Percentiles rank a stretch among this genome's conserved stretches.
Conservation (phyloP, 2,888 invertebrate genomes). For the Dusona sp. region DNA sequence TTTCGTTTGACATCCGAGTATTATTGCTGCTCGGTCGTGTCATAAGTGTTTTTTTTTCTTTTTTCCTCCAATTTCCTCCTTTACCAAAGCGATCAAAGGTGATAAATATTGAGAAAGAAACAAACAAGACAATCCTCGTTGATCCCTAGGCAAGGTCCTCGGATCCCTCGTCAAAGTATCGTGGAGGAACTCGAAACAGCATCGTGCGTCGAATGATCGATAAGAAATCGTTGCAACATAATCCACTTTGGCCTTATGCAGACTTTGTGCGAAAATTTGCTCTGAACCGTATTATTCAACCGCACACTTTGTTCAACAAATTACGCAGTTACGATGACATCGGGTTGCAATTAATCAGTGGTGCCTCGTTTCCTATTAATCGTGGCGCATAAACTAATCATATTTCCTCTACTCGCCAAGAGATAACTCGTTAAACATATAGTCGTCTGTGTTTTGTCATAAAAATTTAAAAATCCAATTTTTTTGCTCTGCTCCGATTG, state of each 20-base stretch:
- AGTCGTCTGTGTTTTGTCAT: background rate
- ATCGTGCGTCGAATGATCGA: constrained; percentile 53
- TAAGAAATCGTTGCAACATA: constrained; percentile 59
- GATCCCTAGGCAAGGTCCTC: constrained; percentile 21
- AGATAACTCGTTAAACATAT: background rate
- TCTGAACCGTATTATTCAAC: background rate
- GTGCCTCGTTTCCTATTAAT: constrained; percentile 37
- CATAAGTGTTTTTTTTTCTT: background rate
- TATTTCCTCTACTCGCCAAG: background rate
- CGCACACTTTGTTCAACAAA: background rate
- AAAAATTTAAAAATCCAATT: background rate
- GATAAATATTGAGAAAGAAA: constrained; percentile 26
- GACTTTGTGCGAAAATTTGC: constrained; percentile 29
- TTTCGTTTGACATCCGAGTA: constrained; percentile 31
- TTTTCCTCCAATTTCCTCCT: background rate
- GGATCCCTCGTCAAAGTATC: constrained; percentile 5
- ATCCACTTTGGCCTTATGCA: constrained; percentile 32
- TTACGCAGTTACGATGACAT: constrained; percentile 20
- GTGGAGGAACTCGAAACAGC: background rate
- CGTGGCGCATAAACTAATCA: constrained; percentile 19
- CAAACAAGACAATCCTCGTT: constrained; percentile 6
- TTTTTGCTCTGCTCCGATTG: background rate
- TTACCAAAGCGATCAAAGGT: background rate
- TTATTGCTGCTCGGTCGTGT: constrained; percentile 27
- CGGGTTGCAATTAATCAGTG: constrained; percentile 43